Conservation (phyloP, 2,113 vertebrate genomes). For the Cephalopterus ornatus region DNA sequence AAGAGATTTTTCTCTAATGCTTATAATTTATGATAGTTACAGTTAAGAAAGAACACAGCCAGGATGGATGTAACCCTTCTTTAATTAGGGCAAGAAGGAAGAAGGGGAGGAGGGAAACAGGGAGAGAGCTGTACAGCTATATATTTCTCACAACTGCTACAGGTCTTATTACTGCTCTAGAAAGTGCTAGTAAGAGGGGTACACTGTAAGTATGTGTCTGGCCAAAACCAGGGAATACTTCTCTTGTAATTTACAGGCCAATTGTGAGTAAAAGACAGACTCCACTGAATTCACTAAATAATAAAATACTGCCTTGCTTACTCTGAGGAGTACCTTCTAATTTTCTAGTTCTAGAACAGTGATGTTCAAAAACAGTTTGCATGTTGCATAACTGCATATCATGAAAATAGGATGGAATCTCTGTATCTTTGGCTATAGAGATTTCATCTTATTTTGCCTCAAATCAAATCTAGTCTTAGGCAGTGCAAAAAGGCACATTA, state of each 20-base stretch:
- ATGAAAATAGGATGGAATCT: not conserved
- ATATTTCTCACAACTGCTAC: not conserved
- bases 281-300: not conserved
- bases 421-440: not conserved
- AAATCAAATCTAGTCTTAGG: not conserved
- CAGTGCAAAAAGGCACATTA: not conserved
- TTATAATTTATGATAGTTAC: rapidly evolving
- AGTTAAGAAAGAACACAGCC: not conserved
- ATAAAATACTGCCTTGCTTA: not conserved
- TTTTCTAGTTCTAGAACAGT: not conserved
- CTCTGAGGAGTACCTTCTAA: not conserved
- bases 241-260: not conserved
- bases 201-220: no score
- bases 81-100: not conserved
- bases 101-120: not conserved
- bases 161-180: not conserved
- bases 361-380: not conserved
- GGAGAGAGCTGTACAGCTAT: not conserved
- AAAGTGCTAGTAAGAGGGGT: rapidly evolving
- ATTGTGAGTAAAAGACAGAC: not conserved
- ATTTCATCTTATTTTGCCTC: not conserved
- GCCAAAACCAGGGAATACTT: not conserved
- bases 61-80: not conserved
- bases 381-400: not conserved
- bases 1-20: not conserved